Base-by-base conservation (phyloP, 2,797 vertebrate species). In the Halcyon smyrnensis region DNA sequence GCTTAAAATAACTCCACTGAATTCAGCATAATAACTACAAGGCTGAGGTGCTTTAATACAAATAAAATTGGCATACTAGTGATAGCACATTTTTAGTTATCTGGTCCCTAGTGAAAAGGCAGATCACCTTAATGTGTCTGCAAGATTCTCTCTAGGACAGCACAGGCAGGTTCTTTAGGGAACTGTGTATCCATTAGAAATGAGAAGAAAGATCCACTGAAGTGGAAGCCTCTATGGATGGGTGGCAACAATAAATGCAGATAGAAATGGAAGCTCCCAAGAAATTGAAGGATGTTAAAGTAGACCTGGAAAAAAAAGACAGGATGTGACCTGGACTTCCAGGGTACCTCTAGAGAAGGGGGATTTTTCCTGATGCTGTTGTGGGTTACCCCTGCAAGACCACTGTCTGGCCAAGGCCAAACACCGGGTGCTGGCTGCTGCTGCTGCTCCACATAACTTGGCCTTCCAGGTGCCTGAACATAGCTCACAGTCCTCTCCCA, bases 21-120 rank as follows among this genome's bases (percentile, higher is more conserved):
- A 74, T 87, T 93, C 82, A 91, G 41, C 59, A 90, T 46, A 43
- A 53, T 87, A 81, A 86, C 36, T 79, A 63, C 28, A 91, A 87
- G 28, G 48, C 75, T 80, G 57, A 84, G 50, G 46, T 50, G 30
- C 18, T 88, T 41, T 77, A 83, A 62, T 74, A 65, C 70, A 83
- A 88, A 89, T 77, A 93, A 93, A 85, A 70, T 14, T n/a, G 30
- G 59, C 57, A 50, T 32, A 48, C n/a, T 64, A 69, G 37, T 9
- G 57, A 84, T n/a, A 81, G 32, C n/a, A 37, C 6, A 51, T 83
- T 46, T 96, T 82, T 15, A 54, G 71, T 60, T 7, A 14, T 71
- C 54, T 69, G 32, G 53, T 87, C 48, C 37, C 56, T 30, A 36
- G 68, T 45, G 50, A 75, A 91, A 90, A 70, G 23, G 17, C 27